Conservation (phyloP, 1,140 invertebrate genomes). For the Macrotrachela quadricornifera region DNA sequence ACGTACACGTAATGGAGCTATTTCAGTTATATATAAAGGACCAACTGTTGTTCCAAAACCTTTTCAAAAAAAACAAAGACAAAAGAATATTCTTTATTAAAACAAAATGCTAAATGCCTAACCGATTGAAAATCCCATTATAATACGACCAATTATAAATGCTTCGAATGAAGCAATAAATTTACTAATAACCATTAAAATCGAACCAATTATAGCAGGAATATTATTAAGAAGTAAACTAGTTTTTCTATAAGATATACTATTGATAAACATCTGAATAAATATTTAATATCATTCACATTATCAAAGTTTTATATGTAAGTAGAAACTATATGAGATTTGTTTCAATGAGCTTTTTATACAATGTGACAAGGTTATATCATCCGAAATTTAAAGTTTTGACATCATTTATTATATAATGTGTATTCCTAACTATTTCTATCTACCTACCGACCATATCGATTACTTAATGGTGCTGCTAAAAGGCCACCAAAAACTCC, state of each 20-base stretch:
- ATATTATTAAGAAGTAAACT: constrained; percentile 82
- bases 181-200: constrained; percentile 83
- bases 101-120: no score
- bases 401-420: no score
- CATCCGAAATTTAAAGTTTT: no score
- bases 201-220: constrained; percentile 70
- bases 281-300: no score
- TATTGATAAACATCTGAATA: no score
- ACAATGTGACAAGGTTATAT: no score
- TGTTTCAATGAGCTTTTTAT: no score
- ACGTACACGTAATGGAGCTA: constrained; percentile 71
- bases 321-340: no score
- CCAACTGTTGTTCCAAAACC: constrained; percentile 77
- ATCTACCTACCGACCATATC: constrained; percentile 60
- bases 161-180: constrained; percentile 75
- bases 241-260: constrained; percentile 50
- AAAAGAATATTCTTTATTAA: neutral
- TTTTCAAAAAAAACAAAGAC: neutral
- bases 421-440: no score
- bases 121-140: constrained; percentile 55
- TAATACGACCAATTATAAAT: constrained; percentile 81
- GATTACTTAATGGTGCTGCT: constrained; percentile 49
- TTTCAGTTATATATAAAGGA: constrained; percentile 94
- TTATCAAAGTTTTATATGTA: no score
- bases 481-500: constrained; percentile 67